Evolutionary conservation across 2,113 vertebrate species (phyloP).

Genomic region (Pelvicachromis taeniatus): DNA sequence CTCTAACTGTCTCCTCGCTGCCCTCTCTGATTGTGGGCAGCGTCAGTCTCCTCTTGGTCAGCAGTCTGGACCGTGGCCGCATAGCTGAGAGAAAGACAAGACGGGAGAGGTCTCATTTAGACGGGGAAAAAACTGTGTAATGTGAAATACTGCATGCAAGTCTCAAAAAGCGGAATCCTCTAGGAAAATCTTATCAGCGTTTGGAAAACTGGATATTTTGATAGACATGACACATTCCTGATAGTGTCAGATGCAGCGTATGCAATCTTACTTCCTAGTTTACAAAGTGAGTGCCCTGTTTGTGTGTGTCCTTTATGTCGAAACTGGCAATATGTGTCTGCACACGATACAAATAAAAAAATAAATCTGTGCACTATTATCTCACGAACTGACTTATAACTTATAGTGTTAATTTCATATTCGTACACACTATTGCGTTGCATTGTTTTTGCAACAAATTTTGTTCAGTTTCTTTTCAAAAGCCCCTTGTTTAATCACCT

Average conservation of each 20-base stretch:
- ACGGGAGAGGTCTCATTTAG: neutral
- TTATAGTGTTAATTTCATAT: neutral
- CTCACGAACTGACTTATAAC: neutral
- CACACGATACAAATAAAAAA: neutral
- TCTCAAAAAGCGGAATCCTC: neutral
- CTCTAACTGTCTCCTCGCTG: conserved; percentile 69
- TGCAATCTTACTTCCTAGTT: neutral
- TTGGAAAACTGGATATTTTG: neutral
- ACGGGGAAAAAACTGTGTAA: neutral
- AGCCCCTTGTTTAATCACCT: neutral
- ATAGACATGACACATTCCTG: neutral
- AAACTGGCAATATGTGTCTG: neutral
- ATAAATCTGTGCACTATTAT: neutral
- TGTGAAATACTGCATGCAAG: neutral
- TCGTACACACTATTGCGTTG: neutral
- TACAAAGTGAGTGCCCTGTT: neutral
- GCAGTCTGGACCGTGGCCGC: conserved; percentile 74
- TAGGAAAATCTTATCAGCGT: neutral
- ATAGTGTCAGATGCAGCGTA: neutral
- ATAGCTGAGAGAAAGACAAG: conserved; percentile 67
- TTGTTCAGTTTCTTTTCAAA: neutral
- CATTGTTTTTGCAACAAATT: neutral
- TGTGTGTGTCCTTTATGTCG: neutral
- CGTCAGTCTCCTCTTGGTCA: conserved; percentile 63
- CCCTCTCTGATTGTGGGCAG: conserved; percentile 82